Base-by-base conservation (phyloP, 2,113 vertebrate species). In the Tinamus guttatus region DNA sequence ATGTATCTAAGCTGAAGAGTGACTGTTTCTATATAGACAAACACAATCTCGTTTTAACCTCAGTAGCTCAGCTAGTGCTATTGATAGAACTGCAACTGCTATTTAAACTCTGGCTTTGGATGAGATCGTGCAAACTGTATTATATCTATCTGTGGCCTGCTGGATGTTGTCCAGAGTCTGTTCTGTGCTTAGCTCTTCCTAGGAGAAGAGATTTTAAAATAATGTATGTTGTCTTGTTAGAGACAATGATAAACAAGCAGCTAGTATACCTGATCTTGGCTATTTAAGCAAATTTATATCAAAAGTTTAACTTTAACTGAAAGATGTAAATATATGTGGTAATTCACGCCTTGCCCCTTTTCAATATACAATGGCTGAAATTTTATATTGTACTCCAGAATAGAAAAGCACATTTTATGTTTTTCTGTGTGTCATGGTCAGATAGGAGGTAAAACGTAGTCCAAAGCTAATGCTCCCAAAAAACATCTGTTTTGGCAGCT, bases 11-110 rank as follows among this genome's bases (percentile, higher is more conserved):
- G 9, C 21, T 62, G n/a, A 70, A 70, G 7, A 36, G 2, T 47
- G 51, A 58, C 40, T 90, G 5, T 6, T 54, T 60, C 34, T 40
- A 1, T 40, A 10, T 18, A 22, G 24, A 43, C 14, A 63, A 20
- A 40, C 5, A 2, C 11, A 36, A 3, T 62, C 17, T 38, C 21
- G 11, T 78, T 77, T 64, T 47, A 11, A 9, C 1, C 0, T 25
- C 47, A 17, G 28, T 34, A 56, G 4, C 25, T 74, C 17, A 79
- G 41, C 22, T 63, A 5, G 32, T 74, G 65, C 34, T 81, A 8
- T 52, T 75, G 51, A 3, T 41, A 52, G 32, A 22, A 5, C 9
- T 28, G 5, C 6, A 45, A 11, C n/a, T 32, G 18, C 24, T 18
- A 2, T 28, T 62, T 70, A 49, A 69, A 12, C 19, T 3, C 1